Base-by-base conservation (phyloP, 2,113 vertebrate species). In the Guaruba guarouba region DNA sequence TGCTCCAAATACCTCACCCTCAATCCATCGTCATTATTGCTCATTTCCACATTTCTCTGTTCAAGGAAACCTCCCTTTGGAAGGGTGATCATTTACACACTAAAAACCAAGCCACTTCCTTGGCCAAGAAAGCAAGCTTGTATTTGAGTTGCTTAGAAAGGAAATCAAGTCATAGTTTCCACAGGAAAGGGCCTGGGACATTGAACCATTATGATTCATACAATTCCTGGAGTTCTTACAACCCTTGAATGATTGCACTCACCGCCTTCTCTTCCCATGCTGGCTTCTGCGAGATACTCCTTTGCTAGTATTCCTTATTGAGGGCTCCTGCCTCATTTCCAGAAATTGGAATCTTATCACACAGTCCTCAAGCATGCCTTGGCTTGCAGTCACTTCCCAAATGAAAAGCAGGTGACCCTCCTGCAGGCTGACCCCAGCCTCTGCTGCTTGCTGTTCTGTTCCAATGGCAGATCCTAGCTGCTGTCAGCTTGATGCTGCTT, bases 91-190 rank as follows among this genome's bases (percentile, higher is more conserved):
- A 3, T 18, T 75, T 82, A 75, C 1, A 0, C 28, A 67, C 27
- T 64, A n/a, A 70, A 90, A 73, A 5, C 5, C 46, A 52, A n/a
- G 37, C 5, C 31, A 20, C 17, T 24, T 77, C 78, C 67, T 64
- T 12, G 23, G 73, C 71, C 63, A 62, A 95, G 61, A 35, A 88
- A 88, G n/a, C 51, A 51, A 81, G 35, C 49, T 82, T 6, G 0
- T 48, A 33, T 43, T 92, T 63, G 49, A 87, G 68, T 33, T 52
- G 25, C 73, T 88, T 11, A 78, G 55, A 70, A 90, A 95, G 57
- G 77, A 94, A 95, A 75, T 43, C 28, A 83, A 76, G 41, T 76
- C 76, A 90, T 22, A 82, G 51, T 87, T 95, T 92, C 92, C 76
- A 90, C 64, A 92, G 90, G 71, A 90, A 91, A 85, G 25, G 11